Evolutionary conservation across 2,888 invertebrate species (phyloP), one percentile per base, ranked within the genome.

Genomic region (Odontocolon sp.): DNA sequence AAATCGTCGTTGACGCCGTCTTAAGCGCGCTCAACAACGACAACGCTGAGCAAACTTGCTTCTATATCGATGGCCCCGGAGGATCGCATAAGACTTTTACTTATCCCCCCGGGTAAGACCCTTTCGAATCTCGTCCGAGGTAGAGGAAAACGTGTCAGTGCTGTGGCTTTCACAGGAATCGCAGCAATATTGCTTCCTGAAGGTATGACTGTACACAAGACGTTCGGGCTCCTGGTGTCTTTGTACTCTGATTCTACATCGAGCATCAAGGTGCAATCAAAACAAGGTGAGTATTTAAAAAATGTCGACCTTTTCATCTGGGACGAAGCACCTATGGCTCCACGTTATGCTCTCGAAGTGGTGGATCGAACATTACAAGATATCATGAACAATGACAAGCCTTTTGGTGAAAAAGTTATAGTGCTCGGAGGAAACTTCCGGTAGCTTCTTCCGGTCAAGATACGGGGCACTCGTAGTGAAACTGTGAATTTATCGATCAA

Each of bases 31-130:
- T 77, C 6, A 66, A 80, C 45, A 42, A 71, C 18, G 9, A 42
- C 38, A 14, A 47, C 31, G 5, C n/a, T 1, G 40, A 63, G 11
- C 16, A 54, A 40, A 76, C 11, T 75, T 61, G 18, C 90, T 4
- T 77, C 16, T 82, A 78, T 26, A 76, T 80, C 18, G 90, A 91
- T 81, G 90, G 88, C 9, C 88, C 90, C 1, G 90, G 89, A 3
- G 91, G 90, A 11, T 87, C 88, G 16, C 91, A 90, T 1, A 91
- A 91, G 82, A 91, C 90, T 1, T 90, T 82, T 71, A 68, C 90
- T 0, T 88, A 87, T 66, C 82, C 81, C 42, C n/a, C n/a, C n/a
- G n/a, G n/a, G n/a, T n/a, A n/a, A n/a, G n/a, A 82, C 83, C 5
- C 42, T 87, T 3, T 67, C 78, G 3, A 45, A 71, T 47, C 16